Base-by-base conservation (phyloP, 2,888 invertebrate species). In the Aricia artaxerxes region DNA sequence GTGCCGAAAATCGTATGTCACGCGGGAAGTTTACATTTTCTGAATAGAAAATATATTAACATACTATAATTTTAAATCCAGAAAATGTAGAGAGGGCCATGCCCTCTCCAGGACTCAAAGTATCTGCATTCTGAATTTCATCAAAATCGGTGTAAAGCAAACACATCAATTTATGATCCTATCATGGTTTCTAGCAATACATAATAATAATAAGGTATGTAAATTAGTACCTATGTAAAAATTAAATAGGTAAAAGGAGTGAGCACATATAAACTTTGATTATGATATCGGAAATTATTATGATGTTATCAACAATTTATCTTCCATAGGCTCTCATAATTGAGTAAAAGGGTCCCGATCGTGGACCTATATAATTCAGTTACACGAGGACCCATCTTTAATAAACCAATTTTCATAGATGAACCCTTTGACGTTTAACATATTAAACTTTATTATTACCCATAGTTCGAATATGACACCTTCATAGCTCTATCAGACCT, bases 351-450 rank as follows among this genome's bases (percentile, higher is more conserved):
- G 73, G 73, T 7, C 3, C 44, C 40, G 44, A 44, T 73, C 24
- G 40, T 7, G 16, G 44, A 9, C 73, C 44, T 2, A 7, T 24
- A 73, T 73, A 73, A 73, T 73, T 73, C n/a, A 73, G 40, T 73
- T 73, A 73, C 44, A 73, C 73, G 5, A 40, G 7, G 40, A 16
- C 24, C 44, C 44, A 73, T 73, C 73, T 73, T 73, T 73, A 73
- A 44, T 73, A 73, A 44, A 73, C 44, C 73, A 73, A 73, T 73
- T 73, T 73, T 44, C 73, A 73, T 44, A 44, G 73, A 73, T 73
- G 69, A 69, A 69, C 69, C 69, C 69, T 69, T 69, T 69, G 69
- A 69, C 69, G 69, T 69, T 69, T 35, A 69, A 38, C 16, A 44
- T 73, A 44, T 73, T 73, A 73, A 73, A 73, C 69, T 69, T 38